Conservation (phyloP, 2,888 invertebrate species). For the Sclerodermus sp. region DNA sequence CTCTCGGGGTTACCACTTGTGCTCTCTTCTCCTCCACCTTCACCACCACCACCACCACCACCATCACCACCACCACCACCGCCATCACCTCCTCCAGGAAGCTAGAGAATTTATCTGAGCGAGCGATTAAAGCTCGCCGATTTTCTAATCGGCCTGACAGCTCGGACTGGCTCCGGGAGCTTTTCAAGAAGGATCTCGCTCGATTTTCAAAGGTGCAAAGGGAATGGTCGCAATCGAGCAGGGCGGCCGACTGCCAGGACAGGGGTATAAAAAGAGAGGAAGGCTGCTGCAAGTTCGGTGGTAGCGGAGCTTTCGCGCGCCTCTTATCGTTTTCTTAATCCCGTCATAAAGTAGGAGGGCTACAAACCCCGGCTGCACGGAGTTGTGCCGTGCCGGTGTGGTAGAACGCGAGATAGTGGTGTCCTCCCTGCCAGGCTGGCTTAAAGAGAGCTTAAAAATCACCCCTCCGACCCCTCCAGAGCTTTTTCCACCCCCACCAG, state of each 20-base stretch:
- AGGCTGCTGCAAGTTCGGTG: slow-evolving; percentile 17
- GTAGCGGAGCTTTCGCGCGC: slow-evolving; percentile 39
- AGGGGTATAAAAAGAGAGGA: too few relatives aligned
- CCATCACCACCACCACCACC: too few relatives aligned
- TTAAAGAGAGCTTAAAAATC: slow-evolving; percentile 52
- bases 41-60: too few relatives aligned
- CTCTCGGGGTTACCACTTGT: too few relatives aligned
- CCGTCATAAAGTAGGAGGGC: slow-evolving; percentile 42
- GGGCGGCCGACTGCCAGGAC: slow-evolving; percentile 15
- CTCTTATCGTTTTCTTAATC: slow-evolving; percentile 51
- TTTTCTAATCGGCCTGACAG: too few relatives aligned
- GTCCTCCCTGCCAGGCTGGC: slow-evolving; percentile 41
- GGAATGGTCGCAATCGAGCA: slow-evolving; percentile 3
- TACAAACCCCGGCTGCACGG: slow-evolving; percentile 15
- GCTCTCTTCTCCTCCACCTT: too few relatives aligned
- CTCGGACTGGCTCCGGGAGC: too few relatives aligned
- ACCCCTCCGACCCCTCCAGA: slow-evolving; percentile 40
- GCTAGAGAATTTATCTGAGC: too few relatives aligned
- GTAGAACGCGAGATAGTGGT: slow-evolving; percentile 44
- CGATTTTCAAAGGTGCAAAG: neutral
- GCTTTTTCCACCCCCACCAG: slow-evolving; percentile 36
- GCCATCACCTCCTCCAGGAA: too few relatives aligned
- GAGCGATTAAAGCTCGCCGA: too few relatives aligned
- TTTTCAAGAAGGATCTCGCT: too few relatives aligned
- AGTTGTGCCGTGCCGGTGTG: slow-evolving; percentile 31